phyloP scores from a whole-genome alignment of 1,140 invertebrate species.

The Pseudomyrmex cubaensis region DNA sequence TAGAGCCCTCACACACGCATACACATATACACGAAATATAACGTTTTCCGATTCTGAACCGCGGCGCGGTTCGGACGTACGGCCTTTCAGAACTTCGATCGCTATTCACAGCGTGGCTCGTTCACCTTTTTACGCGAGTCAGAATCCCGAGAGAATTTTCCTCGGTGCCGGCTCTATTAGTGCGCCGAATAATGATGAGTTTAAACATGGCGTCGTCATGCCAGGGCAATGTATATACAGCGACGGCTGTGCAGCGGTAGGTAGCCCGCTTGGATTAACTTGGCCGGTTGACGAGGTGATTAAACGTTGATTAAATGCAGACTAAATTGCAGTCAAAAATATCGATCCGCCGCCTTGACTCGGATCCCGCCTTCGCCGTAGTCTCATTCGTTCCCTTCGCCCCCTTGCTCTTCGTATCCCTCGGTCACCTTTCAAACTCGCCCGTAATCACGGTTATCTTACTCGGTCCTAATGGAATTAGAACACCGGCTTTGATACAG shows the following conservation, averaged over 20 bases:
- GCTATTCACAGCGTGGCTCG: slow-evolving; percentile 44
- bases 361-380: slow-evolving; percentile 11
- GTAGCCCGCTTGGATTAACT: slow-evolving; percentile 79
- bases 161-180: slow-evolving; percentile 68
- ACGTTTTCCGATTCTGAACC: slow-evolving; percentile 44
- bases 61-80: slow-evolving; percentile 12
- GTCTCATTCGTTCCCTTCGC: not conserved
- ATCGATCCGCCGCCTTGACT: slow-evolving; percentile 75
- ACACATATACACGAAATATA: slow-evolving; percentile 14
- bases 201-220: slow-evolving; percentile 78
- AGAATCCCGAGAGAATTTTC: slow-evolving; percentile 65
- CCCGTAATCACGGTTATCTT: slow-evolving; percentile 75
- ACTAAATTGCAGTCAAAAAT: slow-evolving; percentile 83
- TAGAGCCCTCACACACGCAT: slow-evolving; percentile 12
- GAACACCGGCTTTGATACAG: slow-evolving; percentile 71
- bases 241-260: slow-evolving; percentile 67
- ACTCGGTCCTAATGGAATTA: slow-evolving; percentile 75
- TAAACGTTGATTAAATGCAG: slow-evolving; percentile 83
- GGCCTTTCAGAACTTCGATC: slow-evolving; percentile 54
- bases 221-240: slow-evolving; percentile 64
- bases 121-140: slow-evolving; percentile 69
- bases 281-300: slow-evolving; percentile 80
- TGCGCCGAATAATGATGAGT: slow-evolving; percentile 77
- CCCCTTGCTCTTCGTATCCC: slow-evolving; percentile 26
- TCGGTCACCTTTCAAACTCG: slow-evolving; percentile 67